Percentiles rank a stretch among this genome's conserved stretches.
These are phyloP conservation scores for Seriola quinqueradiata DNA, from an alignment of 2,113 vertebrate species.

Conservation along the genomic window DNA sequence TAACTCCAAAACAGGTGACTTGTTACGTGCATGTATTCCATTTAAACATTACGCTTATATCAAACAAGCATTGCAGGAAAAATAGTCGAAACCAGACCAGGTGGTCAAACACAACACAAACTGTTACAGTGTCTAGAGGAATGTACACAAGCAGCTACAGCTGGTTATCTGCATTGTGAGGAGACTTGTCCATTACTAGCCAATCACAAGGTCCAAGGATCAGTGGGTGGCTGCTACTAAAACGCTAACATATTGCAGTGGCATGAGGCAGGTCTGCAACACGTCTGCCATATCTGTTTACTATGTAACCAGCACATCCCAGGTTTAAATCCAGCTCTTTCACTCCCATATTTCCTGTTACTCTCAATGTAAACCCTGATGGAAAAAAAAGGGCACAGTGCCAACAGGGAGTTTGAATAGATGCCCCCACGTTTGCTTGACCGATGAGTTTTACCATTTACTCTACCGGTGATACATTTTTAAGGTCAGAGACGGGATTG, in stretches of 20 bases:
- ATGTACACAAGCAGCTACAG: neutral
- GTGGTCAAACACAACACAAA: neutral
- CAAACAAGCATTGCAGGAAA: neutral
- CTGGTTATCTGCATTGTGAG: constrained; percentile 9
- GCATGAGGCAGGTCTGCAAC: neutral
- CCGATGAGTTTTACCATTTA: neutral
- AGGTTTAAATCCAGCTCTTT: neutral
- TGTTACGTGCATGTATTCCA: neutral
- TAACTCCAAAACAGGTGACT: neutral
- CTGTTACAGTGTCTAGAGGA: neutral
- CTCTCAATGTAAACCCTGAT: neutral
- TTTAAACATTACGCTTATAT: neutral
- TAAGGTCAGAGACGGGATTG: constrained; percentile 26
- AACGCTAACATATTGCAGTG: neutral
- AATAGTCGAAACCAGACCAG: neutral
- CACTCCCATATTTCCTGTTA: neutral
- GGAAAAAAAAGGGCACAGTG: neutral
- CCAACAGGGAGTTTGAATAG: neutral
- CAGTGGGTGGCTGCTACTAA: neutral
- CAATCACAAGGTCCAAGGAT: neutral
- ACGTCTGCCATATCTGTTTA: neutral
- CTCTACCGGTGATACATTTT: constrained; percentile 46
- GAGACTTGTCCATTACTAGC: neutral
- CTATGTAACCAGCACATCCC: neutral
- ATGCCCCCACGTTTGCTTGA: neutral